These are phyloP conservation scores for Poicephalus meyeri DNA, from an alignment of 2,113 vertebrate species.

Conservation along the genomic window DNA sequence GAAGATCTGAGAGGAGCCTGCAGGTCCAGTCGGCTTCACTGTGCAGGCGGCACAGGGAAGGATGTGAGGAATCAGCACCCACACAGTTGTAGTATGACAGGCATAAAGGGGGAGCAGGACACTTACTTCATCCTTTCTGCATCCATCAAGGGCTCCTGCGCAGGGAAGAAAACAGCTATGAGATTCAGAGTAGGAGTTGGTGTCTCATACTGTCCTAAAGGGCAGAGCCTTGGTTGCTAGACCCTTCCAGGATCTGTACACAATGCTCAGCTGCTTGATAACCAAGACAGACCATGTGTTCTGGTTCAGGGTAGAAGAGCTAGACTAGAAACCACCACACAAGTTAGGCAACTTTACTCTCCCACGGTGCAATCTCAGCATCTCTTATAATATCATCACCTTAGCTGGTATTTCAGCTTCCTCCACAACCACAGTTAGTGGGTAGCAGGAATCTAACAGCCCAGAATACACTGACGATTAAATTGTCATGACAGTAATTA, in stretches of 20 bases:
- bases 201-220: background rate
- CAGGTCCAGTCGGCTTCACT: background rate
- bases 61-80: background rate
- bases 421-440: background rate
- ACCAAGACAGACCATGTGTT: background rate
- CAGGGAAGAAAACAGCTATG: conserved; percentile 63
- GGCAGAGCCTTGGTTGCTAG: background rate
- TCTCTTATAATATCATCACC: background rate
- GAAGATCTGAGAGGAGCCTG: background rate
- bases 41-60: background rate
- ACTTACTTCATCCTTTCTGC: conserved; percentile 93
- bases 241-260: background rate
- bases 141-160: conserved; percentile 87
- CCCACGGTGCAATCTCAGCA: background rate
- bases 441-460: background rate
- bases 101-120: background rate
- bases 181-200: background rate
- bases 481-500: background rate
- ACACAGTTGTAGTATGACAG: background rate
- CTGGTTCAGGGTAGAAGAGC: background rate
- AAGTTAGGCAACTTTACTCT: background rate
- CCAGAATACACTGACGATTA: background rate
- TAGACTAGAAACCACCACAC: background rate
- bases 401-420: background rate
- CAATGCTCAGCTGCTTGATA: background rate